Conservation (phyloP, 64 coral and sea anemone species). For the Actinia tenebrosa region DNA sequence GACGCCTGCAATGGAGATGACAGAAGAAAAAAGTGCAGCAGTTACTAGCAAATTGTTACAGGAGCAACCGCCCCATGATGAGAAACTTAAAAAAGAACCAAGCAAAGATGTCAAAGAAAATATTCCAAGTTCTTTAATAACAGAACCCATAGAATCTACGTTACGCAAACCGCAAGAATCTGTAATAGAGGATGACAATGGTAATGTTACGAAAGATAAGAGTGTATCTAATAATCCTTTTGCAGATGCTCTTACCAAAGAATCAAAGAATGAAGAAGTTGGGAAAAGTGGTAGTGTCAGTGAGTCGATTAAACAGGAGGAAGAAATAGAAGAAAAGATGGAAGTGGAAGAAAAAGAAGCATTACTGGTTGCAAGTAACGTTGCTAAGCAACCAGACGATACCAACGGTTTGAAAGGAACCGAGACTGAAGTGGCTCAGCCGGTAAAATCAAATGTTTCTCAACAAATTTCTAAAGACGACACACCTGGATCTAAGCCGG, state of each 20-base stretch:
- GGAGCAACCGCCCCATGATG: neutral
- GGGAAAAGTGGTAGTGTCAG: neutral
- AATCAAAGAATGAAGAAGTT: neutral
- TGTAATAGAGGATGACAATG: neutral
- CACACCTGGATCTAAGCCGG: neutral
- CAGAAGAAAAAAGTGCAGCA: neutral
- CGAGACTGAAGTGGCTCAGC: neutral
- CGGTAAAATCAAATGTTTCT: neutral
- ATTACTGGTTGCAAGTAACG: neutral
- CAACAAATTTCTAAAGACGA: neutral
- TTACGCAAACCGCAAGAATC: slow-evolving; percentile 12
- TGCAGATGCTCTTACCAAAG: neutral
- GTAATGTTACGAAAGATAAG: neutral
- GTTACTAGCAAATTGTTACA: neutral
- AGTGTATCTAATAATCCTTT: neutral
- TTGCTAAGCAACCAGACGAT: neutral
- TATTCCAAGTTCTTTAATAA: neutral
- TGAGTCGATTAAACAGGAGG: neutral
- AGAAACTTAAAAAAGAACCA: neutral
- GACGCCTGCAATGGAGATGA: neutral
- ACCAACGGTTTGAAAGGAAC: neutral
- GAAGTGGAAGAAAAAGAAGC: neutral
- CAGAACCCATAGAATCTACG: neutral
- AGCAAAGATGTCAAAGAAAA: neutral
- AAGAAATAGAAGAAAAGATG: slow-evolving; percentile 1